Conservation (phyloP, 2,888 invertebrate species). For the Monopis laevigella region DNA sequence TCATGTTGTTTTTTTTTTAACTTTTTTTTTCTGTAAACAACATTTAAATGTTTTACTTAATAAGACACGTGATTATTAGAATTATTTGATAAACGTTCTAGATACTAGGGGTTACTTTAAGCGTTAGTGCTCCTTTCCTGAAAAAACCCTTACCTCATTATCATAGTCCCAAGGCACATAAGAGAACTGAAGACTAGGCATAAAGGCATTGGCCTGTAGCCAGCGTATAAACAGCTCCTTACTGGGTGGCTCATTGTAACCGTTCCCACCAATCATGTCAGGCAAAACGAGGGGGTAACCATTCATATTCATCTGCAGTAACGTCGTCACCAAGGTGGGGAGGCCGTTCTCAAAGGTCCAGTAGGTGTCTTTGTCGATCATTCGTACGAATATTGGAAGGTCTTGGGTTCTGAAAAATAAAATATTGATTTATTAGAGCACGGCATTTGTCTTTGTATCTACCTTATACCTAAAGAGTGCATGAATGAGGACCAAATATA, state of each 20-base stretch:
- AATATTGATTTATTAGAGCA: too few species aligned
- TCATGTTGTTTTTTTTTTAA: too few species aligned
- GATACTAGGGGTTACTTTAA: too few species aligned
- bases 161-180: slow-evolving; percentile 82
- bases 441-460: too few species aligned
- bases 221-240: slow-evolving; percentile 78
- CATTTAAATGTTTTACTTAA: too few species aligned
- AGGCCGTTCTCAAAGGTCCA: slow-evolving; percentile 77
- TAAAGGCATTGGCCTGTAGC: slow-evolving; percentile 78
- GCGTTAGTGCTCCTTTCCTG: too few species aligned
- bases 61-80: too few species aligned
- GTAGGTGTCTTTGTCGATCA: slow-evolving; percentile 78
- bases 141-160: slow-evolving; percentile 38
- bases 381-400: slow-evolving; percentile 74
- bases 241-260: slow-evolving; percentile 54
- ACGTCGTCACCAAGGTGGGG: slow-evolving; percentile 75
- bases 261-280: slow-evolving; percentile 79
- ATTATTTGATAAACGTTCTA: too few species aligned
- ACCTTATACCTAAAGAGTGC: too few species aligned
- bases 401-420: slow-evolving; percentile 70
- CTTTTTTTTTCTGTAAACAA: too few species aligned
- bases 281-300: slow-evolving; percentile 80
- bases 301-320: slow-evolving; percentile 69
- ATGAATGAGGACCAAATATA: too few species aligned
- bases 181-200: slow-evolving; percentile 83